Conservation (phyloP, 1,140 invertebrate genomes). For the Calycopis cecrops region DNA sequence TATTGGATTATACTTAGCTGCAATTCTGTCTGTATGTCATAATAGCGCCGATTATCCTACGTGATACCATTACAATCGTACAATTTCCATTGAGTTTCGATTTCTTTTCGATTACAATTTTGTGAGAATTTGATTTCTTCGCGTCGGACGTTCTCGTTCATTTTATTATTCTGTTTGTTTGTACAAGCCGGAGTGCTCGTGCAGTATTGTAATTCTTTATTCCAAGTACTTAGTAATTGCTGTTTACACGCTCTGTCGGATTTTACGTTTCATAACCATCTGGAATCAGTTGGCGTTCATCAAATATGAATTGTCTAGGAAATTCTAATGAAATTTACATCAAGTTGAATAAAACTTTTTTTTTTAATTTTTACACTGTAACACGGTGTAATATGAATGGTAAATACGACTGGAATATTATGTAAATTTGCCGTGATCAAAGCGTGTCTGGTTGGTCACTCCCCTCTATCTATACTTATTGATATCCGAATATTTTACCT, state of each 20-base stretch:
- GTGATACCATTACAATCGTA: conserved; percentile 68
- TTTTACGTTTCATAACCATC: too few relatives aligned
- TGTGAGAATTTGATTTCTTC: conserved; percentile 54
- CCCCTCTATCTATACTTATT: too few relatives aligned
- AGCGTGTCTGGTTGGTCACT: too few relatives aligned
- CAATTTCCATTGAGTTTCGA: conserved; percentile 52
- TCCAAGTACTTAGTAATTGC: neutral
- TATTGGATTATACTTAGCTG: conserved; percentile 73
- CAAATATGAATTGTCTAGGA: too few relatives aligned
- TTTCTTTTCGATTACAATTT: conserved; percentile 63
- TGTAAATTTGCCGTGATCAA: too few relatives aligned
- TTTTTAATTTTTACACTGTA: too few relatives aligned
- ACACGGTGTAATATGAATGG: too few relatives aligned
- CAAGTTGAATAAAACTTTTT: too few relatives aligned
- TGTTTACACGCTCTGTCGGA: neutral
- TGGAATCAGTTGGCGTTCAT: too few relatives aligned
- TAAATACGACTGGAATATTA: too few relatives aligned
- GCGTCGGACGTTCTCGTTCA: conserved; percentile 50
- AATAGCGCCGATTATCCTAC: conserved; percentile 71
- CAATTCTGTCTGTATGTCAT: conserved; percentile 71
- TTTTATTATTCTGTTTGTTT: conserved; percentile 43
- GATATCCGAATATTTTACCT: too few relatives aligned
- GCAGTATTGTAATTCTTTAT: conserved; percentile 3
- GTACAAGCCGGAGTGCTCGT: conserved; percentile 13
- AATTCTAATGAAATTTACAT: too few relatives aligned